A percentile compares a stretch with the other conserved stretches of the same genome.
Conservation (phyloP, 1,140 invertebrate genomes). For the Papilio polyxenes region DNA sequence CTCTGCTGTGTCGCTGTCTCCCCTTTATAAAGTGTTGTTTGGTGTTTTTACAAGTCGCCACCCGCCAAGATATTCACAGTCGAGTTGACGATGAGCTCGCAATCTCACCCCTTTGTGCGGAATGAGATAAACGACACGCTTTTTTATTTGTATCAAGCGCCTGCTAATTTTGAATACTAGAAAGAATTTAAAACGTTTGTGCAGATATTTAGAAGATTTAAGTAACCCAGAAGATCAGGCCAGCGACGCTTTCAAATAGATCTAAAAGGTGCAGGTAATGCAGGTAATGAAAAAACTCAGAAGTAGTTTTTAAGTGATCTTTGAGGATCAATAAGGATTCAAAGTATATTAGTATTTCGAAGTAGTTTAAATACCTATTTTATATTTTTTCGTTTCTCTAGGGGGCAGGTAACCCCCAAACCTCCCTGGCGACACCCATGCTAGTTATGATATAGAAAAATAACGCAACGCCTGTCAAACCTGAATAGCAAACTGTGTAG, state of each 20-base stretch:
- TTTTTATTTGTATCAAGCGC: slow-evolving; percentile 25
- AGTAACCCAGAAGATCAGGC: too few relatives aligned
- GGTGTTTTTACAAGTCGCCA: slow-evolving; percentile 55
- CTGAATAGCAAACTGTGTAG: background rate
- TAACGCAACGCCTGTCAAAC: background rate
- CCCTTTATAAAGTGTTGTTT: slow-evolving; percentile 56
- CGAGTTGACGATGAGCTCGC: slow-evolving; percentile 60
- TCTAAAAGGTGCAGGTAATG: too few relatives aligned
- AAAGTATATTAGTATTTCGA: too few relatives aligned
- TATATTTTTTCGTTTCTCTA: too few relatives aligned
- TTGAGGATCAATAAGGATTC: too few relatives aligned
- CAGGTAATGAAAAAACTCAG: too few relatives aligned
- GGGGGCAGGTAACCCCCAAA: too few relatives aligned
- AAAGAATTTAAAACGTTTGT: background rate
- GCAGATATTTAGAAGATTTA: background rate
- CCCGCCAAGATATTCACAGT: slow-evolving; percentile 62
- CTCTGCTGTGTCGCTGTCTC: slow-evolving; percentile 38
- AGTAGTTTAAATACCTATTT: too few relatives aligned
- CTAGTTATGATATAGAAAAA: background rate
- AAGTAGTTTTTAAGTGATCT: too few relatives aligned
- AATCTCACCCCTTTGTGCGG: slow-evolving; percentile 63
- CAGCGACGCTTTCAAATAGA: too few relatives aligned
- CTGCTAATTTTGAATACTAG: slow-evolving; percentile 32
- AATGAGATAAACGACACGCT: slow-evolving; percentile 53
- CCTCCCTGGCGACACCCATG: too few relatives aligned